Percentiles rank a stretch among this genome's conserved stretches.
Conservation (phyloP, 2,888 invertebrate genomes). For the Ditula angustiorana region DNA sequence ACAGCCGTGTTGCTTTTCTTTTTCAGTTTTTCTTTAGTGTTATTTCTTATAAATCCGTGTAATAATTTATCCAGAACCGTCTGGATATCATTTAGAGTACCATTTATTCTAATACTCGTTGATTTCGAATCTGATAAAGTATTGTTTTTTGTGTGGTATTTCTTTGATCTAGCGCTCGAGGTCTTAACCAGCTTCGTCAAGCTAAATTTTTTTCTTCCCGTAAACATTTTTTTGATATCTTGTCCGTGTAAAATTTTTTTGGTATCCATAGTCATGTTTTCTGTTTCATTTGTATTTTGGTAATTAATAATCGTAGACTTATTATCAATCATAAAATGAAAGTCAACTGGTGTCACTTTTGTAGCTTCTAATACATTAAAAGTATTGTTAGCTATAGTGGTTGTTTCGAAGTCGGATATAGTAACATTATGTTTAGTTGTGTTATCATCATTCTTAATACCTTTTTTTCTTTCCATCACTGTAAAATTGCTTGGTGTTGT, state of each 20-base stretch:
- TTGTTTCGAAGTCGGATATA: background rate
- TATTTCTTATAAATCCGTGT: constrained; percentile 45
- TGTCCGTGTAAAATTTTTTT: constrained; percentile 17
- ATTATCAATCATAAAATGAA: background rate
- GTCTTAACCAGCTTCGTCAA: constrained; percentile 45
- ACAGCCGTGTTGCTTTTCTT: constrained; percentile 50
- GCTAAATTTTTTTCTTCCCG: constrained; percentile 46
- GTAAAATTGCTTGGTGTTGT: constrained; percentile 48
- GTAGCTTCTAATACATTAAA: background rate
- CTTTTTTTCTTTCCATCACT: constrained; percentile 45
- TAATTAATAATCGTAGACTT: constrained; percentile 27
- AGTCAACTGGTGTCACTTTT: background rate
- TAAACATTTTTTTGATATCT: constrained; percentile 43
- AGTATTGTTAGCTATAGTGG: background rate
- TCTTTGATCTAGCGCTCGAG: constrained; percentile 18
- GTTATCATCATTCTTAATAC: constrained; percentile 41
- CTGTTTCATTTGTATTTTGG: constrained; percentile 19
- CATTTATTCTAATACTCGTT: background rate
- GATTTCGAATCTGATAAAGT: background rate
- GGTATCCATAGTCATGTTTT: constrained; percentile 37
- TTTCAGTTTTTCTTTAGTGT: constrained; percentile 44
- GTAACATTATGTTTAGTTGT: background rate
- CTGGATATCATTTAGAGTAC: constrained; percentile 41
- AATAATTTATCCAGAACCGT: constrained; percentile 46
- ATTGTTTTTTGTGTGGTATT: constrained; percentile 26